Conservation (phyloP, 2,797 vertebrate genomes). For the Gobio occitaniae region DNA sequence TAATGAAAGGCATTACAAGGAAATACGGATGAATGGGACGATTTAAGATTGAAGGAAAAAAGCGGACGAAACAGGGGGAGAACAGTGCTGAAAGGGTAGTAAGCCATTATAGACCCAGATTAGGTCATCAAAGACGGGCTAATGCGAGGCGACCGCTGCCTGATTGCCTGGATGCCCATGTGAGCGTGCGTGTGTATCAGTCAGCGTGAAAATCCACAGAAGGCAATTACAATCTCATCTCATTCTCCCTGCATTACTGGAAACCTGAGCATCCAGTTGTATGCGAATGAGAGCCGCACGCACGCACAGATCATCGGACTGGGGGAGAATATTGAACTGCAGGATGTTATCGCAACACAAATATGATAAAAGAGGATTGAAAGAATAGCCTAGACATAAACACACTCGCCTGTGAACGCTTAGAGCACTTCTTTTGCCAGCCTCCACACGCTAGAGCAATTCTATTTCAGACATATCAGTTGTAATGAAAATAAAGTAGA, state of each 20-base stretch:
- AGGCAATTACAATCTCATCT: slow-evolving; percentile 54
- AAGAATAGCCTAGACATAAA: slow-evolving; percentile 12
- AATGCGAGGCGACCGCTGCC: slow-evolving; percentile 46
- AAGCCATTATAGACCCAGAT: slow-evolving; percentile 48
- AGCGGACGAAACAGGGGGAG: slow-evolving; percentile 26
- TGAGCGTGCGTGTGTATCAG: slow-evolving; percentile 2
- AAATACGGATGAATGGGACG: slow-evolving; percentile 50
- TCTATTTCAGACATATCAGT: neutral
- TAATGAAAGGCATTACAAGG: slow-evolving; percentile 31
- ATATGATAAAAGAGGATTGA: slow-evolving; percentile 35
- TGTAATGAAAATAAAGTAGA: slow-evolving; percentile 30
- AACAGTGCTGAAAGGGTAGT: slow-evolving; percentile 6
- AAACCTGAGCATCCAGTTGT: slow-evolving; percentile 23
- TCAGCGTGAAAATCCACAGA: slow-evolving; percentile 18
- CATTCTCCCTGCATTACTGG: slow-evolving; percentile 48
- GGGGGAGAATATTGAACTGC: slow-evolving; percentile 22
- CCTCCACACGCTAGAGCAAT: neutral
- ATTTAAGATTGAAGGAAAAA: slow-evolving; percentile 59
- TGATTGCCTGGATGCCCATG: slow-evolving; percentile 42
- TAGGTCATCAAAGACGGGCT: slow-evolving; percentile 49
- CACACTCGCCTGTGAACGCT: neutral
- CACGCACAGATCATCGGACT: neutral
- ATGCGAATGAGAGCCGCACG: slow-evolving; percentile 12
- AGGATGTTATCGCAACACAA: slow-evolving; percentile 23
- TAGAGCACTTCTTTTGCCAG: neutral